Conservation (phyloP, 2,113 vertebrate genomes). For the Brachyhypopomus gauderio region DNA sequence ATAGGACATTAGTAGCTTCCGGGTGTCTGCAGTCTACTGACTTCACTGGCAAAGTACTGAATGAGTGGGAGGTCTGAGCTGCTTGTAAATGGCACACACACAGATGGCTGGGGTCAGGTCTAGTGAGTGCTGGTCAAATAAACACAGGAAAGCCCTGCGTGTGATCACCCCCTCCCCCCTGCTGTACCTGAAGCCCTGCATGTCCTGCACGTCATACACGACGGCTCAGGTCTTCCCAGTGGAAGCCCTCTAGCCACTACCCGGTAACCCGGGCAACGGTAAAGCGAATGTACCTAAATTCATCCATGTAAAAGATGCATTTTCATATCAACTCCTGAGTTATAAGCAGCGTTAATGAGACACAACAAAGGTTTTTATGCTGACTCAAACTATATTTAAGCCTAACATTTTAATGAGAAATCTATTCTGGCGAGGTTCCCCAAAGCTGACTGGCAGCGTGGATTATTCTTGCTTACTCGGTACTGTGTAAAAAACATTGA, state of each 20-base stretch:
- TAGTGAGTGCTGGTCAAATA: conserved; percentile 37
- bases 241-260: conserved; percentile 32
- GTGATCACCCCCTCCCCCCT: conserved; percentile 27
- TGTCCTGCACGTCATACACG: conserved; percentile 25
- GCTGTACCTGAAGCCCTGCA: conserved; percentile 19
- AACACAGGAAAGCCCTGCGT: conserved; percentile 49
- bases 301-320: not conserved
- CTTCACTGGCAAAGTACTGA: conserved; percentile 35
- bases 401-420: not conserved
- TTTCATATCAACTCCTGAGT: not conserved
- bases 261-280: conserved; percentile 20
- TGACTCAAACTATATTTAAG: not conserved
- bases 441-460: not conserved
- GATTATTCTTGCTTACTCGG: too few species aligned
- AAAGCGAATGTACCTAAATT: not conserved
- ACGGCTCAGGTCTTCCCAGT: conserved; percentile 12
- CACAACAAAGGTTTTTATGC: not conserved
- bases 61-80: conserved; percentile 42
- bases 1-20: conserved; percentile 33
- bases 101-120: conserved; percentile 46
- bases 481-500: too few species aligned
- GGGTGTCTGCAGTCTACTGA: conserved; percentile 17
- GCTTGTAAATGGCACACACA: conserved; percentile 35
- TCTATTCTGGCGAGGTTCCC: not conserved
- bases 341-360: not conserved